Conservation (phyloP, 2,888 invertebrate species). For the Lepidonotus clava region DNA sequence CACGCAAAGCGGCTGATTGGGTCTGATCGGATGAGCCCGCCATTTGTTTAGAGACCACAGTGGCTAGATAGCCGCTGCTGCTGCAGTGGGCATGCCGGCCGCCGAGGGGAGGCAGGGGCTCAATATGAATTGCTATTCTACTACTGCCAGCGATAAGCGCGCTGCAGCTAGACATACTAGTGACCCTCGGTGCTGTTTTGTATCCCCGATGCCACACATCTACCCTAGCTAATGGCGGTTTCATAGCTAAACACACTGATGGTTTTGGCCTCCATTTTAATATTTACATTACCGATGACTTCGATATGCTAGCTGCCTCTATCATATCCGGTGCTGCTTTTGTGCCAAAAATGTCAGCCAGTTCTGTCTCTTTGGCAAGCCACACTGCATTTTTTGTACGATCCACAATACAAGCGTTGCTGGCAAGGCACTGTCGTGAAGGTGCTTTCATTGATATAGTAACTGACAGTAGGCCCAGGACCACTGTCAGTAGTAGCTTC, state of each 20-base stretch:
- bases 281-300: not conserved
- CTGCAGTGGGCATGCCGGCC: not conserved
- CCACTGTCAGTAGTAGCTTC: no score
- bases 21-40: not conserved
- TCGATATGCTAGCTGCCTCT: not conserved
- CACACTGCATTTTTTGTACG: no score
- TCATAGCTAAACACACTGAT: not conserved
- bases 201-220: not conserved
- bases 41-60: no score
- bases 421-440: no score
- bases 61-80: no score
- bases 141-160: not conserved
- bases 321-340: no score
- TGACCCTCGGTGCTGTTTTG: not conserved
- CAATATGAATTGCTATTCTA: not conserved
- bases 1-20: not conserved
- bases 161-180: not conserved
- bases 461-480: no score
- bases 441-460: no score
- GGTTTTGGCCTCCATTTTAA: not conserved
- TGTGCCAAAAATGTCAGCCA: no score
- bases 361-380: no score
- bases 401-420: no score
- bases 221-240: not conserved
- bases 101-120: not conserved